Evolutionary conservation across 2,113 vertebrate genomes (phyloP), one percentile per base, ranked within the genome.

Genomic region (Oenanthe melanoleuca): DNA sequence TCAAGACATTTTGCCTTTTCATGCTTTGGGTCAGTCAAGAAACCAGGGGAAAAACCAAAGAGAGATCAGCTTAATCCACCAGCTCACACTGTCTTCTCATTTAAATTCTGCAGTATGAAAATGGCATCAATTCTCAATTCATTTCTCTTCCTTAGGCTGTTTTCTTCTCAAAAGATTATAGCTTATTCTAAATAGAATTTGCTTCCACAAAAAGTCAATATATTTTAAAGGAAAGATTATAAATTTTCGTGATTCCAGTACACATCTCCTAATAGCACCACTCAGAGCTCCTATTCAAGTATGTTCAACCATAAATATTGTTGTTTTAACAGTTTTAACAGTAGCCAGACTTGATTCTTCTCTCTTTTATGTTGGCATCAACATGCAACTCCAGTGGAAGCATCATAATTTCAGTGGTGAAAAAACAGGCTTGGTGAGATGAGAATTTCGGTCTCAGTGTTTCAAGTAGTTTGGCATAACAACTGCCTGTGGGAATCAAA

Each of bases 101-200:
- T 88, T 93, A 80, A 88, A 77, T 80, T 88, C 56, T 86, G 53
- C 42, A 70, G 45, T 34, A 82, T 77, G 81, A 86, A 94, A 96
- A 80, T 9, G 24, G 52, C 49, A 88, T 74, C 71, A 77, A 86
- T 70, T 67, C 55, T 73, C 69, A 71, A 77, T 56, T 94, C 0
- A 86, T 60, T 74, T 67, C 71, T 63, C 53, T 56, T 95, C 71
- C 52, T 92, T 28, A 29, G 28, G 71, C 37, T 80, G 42, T 40
- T 40, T 2, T 86, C 83, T 92, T 60, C 64, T 24, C 25, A 3
- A 31, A 72, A 74, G 29, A 88, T 82, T 78, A 66, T 4, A 77
- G 28, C 31, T 89, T 83, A 86, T 92, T 86, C 60, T 55, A 78
- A 93, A 64, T 15, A 64, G 50, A 82, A 86, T 74, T 94, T 85